Base-by-base conservation (phyloP, 2,797 vertebrate species). In the Sarcophilus harrisii region DNA sequence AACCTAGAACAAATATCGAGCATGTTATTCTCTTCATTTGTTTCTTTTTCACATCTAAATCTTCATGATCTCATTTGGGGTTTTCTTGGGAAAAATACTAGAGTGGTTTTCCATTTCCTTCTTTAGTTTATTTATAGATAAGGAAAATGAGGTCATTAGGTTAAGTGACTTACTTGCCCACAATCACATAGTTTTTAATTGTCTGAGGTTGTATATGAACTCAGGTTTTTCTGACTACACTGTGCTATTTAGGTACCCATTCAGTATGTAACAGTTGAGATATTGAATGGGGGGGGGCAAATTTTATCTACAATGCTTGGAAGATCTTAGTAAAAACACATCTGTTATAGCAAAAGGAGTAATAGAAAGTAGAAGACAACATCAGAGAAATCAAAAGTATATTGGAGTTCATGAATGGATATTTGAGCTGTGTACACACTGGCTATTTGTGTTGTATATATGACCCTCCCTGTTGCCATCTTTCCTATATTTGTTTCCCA, bases 281-380 rank as follows among this genome's bases (percentile, higher is more conserved):
- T 27, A 87, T 45, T 27, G 24, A 9, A 4, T 30, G 21, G 0
- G 8, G 1, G 9, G 0, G 21, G 66, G 18, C 0, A 21, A 27
- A 45, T 87, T 38, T 45, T 45, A 87, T 6, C 38, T 8, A 45
- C 18, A 81, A 81, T 45, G 8, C n/a, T n/a, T 81, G 38, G 6
- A 45, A 45, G 73, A 1, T 24, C 5, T 16, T 4, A n/a, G 32
- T 66, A 32, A 66, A 66, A 60, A 30, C 0, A 62, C 38, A 9
- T 16, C n/a, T 73, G 14, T 73, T 38, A 81, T n/a, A 81, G 38
- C 45, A 81, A 87, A 9, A 87, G 38, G 18, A 45, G 0, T 87
- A 87, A 24, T 87, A 87, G 73, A 45, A 81, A 87, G 21, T 6
- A 73, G 14, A 32, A 73, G 18, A 73, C 5, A 38, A 21, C 14